These are phyloP conservation scores for Aphodius sticticus DNA, from an alignment of 2,888 invertebrate genomes.

Conservation along the genomic window DNA sequence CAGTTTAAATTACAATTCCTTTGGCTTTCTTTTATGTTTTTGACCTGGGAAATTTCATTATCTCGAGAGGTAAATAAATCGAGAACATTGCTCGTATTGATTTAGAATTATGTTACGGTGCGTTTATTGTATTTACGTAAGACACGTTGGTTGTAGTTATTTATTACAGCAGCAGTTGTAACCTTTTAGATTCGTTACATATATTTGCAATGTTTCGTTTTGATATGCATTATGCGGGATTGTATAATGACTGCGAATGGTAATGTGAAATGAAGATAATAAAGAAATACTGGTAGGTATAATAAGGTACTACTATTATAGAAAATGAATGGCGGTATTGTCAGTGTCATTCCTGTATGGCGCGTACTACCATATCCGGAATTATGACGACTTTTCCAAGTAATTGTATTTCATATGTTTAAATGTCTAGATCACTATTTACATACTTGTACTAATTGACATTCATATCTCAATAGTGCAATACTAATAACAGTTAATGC, in stretches of 20 bases:
- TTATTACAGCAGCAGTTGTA: neutral
- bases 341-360: neutral
- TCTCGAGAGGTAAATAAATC: neutral
- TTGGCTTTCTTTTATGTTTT: slow-evolving; percentile 4
- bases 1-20: neutral
- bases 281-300: neutral
- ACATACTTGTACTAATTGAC: neutral
- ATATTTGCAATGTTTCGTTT: neutral
- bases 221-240: neutral
- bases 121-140: neutral
- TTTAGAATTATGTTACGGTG: neutral
- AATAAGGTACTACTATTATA: neutral
- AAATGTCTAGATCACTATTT: slow-evolving; percentile 4
- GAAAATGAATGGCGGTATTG: neutral
- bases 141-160: neutral
- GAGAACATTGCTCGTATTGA: neutral
- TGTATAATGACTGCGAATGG: neutral
- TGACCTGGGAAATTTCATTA: slow-evolving; percentile 4
- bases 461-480: neutral
- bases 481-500: neutral
- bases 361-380: slow-evolving; percentile 4
- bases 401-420: neutral
- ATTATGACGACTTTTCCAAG: neutral
- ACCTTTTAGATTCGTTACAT: neutral
- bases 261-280: neutral